Percentiles rank a stretch among this genome's conserved stretches.
phyloP scores from a whole-genome alignment of 2,797 vertebrate species.

The Atherinosoma microstoma region DNA sequence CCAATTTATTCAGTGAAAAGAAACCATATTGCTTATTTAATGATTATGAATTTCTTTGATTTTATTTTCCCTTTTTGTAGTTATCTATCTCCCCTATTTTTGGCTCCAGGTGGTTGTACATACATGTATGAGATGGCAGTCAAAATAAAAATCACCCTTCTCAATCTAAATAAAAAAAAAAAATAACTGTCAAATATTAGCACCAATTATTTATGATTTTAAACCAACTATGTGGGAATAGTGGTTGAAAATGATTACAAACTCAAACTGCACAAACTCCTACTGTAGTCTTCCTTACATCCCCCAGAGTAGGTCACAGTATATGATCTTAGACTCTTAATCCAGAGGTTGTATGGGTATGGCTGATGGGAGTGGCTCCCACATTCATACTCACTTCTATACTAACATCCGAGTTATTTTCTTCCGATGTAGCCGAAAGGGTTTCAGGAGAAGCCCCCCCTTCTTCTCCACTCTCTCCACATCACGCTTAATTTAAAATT shows the following conservation, averaged over 20 bases:
- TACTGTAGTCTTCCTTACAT: constrained; percentile 45
- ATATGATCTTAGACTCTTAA: constrained; percentile 43
- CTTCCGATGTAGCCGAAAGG: constrained; percentile 68
- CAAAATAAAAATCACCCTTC: constrained; percentile 5
- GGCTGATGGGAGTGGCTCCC: constrained; percentile 48
- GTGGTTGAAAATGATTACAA: constrained; percentile 63
- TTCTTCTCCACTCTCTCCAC: constrained; percentile 49
- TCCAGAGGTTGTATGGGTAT: constrained; percentile 47
- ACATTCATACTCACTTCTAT: constrained; percentile 57
- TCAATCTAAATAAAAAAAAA: constrained; percentile 19
- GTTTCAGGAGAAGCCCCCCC: constrained; percentile 62
- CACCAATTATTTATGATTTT: constrained; percentile 71
- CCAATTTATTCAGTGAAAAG: not conserved
- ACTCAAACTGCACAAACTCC: constrained; percentile 60
- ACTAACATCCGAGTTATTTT: constrained; percentile 74
- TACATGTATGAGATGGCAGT: constrained; percentile 50
- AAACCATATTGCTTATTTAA: not conserved
- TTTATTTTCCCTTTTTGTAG: constrained; percentile 3
- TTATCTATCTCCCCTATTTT: constrained; percentile 11
- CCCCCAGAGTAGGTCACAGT: constrained; percentile 56
- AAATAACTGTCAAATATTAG: constrained; percentile 50
- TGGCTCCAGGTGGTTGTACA: constrained; percentile 12
- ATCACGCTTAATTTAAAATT: constrained; percentile 86
- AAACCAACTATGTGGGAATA: constrained; percentile 73
- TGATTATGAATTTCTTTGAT: constrained; percentile 15